phyloP scores from a whole-genome alignment of 2,113 vertebrate genomes.

The Brachypodius melanocephalos region DNA sequence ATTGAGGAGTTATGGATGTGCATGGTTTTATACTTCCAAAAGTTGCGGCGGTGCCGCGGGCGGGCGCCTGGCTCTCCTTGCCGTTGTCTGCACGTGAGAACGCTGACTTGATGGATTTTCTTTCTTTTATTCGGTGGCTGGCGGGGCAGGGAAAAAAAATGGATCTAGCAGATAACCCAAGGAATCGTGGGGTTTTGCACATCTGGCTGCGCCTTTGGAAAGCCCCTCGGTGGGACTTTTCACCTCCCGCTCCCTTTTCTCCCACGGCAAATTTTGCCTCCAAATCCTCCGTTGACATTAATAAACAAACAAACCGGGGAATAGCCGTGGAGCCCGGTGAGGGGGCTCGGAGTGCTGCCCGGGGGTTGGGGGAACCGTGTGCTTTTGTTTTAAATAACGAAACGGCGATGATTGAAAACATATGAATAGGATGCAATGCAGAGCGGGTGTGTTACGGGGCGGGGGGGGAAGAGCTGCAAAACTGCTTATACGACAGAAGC shows the following conservation, averaged over 20 bases:
- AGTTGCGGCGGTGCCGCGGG: conserved; percentile 36
- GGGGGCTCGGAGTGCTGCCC: not conserved
- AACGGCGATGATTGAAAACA: conserved; percentile 49
- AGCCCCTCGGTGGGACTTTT: conserved; percentile 29
- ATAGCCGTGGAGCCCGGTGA: not conserved
- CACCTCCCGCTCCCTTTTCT: conserved; percentile 17
- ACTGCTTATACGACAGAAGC: conserved; percentile 63
- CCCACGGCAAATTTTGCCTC: not conserved
- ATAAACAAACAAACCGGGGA: conserved; percentile 27
- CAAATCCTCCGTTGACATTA: not conserved
- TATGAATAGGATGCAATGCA: conserved; percentile 45
- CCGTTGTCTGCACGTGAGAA: conserved; percentile 52
- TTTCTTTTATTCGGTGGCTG: conserved; percentile 42
- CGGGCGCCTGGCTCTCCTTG: not conserved
- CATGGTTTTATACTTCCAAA: conserved; percentile 36
- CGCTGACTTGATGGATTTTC: conserved; percentile 37
- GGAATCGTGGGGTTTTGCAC: not conserved
- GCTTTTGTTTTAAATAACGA: conserved; percentile 60
- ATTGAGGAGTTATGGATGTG: not conserved
- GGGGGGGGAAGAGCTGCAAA: conserved; percentile 30
- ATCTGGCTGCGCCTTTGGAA: conserved; percentile 29
- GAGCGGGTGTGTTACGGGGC: conserved; percentile 17
- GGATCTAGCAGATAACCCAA: not conserved
- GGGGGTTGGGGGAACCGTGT: not conserved
- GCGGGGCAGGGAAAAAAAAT: not conserved